Base-by-base conservation (phyloP, 2,888 invertebrate species). In the Stegophylla sp. region DNA sequence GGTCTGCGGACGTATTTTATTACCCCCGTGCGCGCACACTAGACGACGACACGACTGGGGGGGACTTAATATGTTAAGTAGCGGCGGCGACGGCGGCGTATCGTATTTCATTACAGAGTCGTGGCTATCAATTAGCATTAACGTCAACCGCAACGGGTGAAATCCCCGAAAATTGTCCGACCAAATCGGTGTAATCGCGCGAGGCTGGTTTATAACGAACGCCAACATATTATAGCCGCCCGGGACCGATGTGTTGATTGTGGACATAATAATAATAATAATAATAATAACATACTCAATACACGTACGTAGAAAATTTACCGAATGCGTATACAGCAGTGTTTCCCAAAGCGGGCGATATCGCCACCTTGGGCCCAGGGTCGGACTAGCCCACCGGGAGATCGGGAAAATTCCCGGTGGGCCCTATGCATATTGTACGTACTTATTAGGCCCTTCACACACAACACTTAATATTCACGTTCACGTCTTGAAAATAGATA, bases 71-170 rank as follows among this genome's bases (percentile, higher is more conserved):
- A 48, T 59, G 67, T 77, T 79, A 71, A 79, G 79, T 79, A 79
- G 79, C 79, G 79, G 71, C 71, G 34, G 71, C 61, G 71, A 71
- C 71, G 71, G 79, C 79, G 79, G 71, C 71, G 34, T 71, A 79
- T 79, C 79, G n/a, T 79, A 61, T 79, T 79, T 79, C 79, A 61
- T 71, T 59, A 28, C 41, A 10, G 75, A 34, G 63, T 26, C 3
- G 71, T 20, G 59, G 79, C 79, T 61, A 79, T 79, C 79, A 69
- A 79, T 79, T 79, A 79, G 79, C 71, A 71, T 79, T 79, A 79
- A 79, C 51, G 79, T 79, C 79, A 79, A 77, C 45, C 15, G 69
- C 71, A n/a, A n/a, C n/a, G n/a, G 61, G 79, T 71, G 17, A 71
- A 63, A 71, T 61, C 59, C 28, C 77, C 79, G 1, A 79, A 79